Percentiles rank a stretch among this genome's conserved stretches.
Evolutionary conservation across 2,797 vertebrate species (phyloP).

Genomic region (Scleropages formosus): DNA sequence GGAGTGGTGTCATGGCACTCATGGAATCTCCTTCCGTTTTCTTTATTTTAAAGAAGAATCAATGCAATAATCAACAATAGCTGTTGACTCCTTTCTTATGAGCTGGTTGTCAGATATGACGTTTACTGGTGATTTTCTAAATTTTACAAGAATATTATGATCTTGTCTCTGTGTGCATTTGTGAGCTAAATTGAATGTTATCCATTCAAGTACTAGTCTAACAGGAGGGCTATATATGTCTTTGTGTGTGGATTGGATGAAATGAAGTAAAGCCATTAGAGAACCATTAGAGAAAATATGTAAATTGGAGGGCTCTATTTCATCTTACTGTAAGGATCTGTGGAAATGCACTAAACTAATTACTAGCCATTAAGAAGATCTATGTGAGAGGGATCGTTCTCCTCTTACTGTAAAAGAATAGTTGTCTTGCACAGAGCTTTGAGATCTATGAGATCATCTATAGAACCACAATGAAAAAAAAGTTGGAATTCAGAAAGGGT

Average conservation of each 20-base stretch:
- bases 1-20: not conserved
- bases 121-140: constrained; percentile 11
- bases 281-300: too few relatives aligned
- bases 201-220: not conserved
- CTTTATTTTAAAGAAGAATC: constrained; percentile 13
- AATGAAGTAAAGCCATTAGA: not conserved
- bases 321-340: too few relatives aligned
- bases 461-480: too few relatives aligned
- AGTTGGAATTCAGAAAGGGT: too few relatives aligned
- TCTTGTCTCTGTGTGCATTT: not conserved
- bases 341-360: not conserved
- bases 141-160: not conserved
- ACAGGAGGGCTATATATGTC: not conserved
- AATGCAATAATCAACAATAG: constrained; percentile 13
- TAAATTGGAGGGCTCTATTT: too few relatives aligned
- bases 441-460: too few relatives aligned
- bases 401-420: not conserved
- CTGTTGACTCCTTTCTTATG: not conserved
- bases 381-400: not conserved
- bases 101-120: not conserved
- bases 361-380: not conserved
- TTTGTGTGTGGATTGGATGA: not conserved
- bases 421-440: not conserved
- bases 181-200: not conserved
- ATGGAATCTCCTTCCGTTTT: not conserved